Percentiles rank a stretch among this genome's conserved stretches.
Evolutionary conservation across 2,113 vertebrate genomes (phyloP).

Genomic region (Procapra przewalskii): DNA sequence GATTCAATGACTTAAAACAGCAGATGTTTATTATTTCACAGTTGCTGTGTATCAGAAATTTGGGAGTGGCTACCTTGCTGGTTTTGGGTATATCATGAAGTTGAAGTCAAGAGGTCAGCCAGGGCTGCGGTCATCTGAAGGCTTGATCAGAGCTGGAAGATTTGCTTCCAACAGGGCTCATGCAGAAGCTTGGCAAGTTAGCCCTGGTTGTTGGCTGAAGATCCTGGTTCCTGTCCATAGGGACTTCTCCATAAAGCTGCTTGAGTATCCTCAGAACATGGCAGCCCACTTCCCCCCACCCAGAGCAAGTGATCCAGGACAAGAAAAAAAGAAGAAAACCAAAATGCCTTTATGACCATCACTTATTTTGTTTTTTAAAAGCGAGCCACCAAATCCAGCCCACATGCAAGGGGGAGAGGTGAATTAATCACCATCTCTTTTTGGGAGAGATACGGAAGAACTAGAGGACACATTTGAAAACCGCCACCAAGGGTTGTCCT

Average conservation of each 20-base stretch:
- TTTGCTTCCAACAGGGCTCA: neutral
- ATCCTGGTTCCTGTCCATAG: neutral
- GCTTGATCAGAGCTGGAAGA: neutral
- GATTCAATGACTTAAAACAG: neutral
- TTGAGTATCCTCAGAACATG: neutral
- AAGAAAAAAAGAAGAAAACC: neutral
- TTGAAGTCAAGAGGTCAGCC: neutral
- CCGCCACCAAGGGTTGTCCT: neutral
- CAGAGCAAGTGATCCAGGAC: neutral
- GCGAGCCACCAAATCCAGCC: neutral
- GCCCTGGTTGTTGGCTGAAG: neutral
- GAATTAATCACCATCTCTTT: neutral
- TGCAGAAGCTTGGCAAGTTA: neutral
- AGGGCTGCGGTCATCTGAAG: neutral
- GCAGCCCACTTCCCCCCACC: neutral
- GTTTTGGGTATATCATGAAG: neutral
- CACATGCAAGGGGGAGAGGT: neutral
- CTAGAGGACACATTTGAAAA: neutral
- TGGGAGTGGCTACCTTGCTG: neutral
- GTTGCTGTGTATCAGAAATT: neutral
- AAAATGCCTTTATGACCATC: neutral
- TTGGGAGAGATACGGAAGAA: neutral
- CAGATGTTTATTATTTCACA: neutral
- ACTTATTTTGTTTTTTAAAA: neutral
- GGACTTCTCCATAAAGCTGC: neutral